phyloP scores from a whole-genome alignment of 1,140 invertebrate genomes.

The Diploscapter pachys region DNA sequence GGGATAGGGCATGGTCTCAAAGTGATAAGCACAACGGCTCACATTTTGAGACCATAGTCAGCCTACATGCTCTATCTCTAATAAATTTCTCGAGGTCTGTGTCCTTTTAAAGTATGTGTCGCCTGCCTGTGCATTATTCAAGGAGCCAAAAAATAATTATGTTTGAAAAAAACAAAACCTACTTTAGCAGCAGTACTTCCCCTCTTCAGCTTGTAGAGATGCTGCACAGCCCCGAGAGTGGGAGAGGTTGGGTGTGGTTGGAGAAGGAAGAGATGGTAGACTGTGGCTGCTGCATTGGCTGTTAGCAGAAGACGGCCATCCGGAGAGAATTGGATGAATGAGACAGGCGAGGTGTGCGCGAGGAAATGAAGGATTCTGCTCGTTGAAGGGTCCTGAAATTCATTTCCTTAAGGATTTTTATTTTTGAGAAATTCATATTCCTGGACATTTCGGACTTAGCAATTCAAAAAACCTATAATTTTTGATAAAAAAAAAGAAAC shows the following conservation, averaged over 20 bases:
- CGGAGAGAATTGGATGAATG: constrained; percentile 83
- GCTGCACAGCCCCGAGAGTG: constrained; percentile 83
- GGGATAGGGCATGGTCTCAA: no score
- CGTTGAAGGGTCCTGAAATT: neutral
- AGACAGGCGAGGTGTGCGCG: constrained; percentile 82
- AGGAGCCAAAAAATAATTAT: constrained; percentile 63
- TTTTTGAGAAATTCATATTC: no score
- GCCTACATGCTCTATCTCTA: no score
- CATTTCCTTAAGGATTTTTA: neutral
- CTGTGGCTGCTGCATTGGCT: constrained; percentile 85
- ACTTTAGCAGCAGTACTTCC: constrained; percentile 68
- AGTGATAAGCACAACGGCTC: no score
- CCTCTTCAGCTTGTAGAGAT: constrained; percentile 88
- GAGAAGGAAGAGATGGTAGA: constrained; percentile 91
- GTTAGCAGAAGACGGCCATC: constrained; percentile 86
- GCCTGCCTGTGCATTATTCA: constrained; percentile 68
- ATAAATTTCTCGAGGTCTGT: no score
- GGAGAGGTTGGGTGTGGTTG: constrained; percentile 85
- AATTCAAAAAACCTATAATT: no score
- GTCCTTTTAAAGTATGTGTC: no score
- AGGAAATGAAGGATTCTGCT: constrained; percentile 78
- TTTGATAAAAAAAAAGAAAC: neutral
- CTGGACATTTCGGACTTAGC: no score
- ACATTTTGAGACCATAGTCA: no score
- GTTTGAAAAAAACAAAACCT: constrained; percentile 10